Evolutionary conservation across 92 coral and sea anemone species (phyloP).

Genomic region (Blastomussa wellsi): DNA sequence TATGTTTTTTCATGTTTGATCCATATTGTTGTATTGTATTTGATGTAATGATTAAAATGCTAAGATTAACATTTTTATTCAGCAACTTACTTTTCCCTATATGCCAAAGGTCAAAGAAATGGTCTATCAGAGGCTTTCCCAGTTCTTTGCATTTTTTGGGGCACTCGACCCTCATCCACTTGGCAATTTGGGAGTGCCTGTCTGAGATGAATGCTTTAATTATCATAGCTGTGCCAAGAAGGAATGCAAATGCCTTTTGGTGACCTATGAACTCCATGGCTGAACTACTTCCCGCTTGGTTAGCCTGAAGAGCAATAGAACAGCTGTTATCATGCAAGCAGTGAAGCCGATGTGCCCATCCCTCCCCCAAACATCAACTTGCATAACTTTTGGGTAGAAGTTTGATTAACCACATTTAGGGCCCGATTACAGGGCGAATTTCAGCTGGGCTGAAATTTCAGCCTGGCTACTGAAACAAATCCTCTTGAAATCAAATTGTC

Average conservation of each 20-base stretch:
- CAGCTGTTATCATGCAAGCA: too few species aligned
- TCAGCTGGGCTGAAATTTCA: too few species aligned
- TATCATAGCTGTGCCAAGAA: slow-evolving; percentile 54
- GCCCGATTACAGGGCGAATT: too few species aligned
- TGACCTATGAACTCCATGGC: slow-evolving; percentile 68
- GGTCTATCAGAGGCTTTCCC: slow-evolving; percentile 65
- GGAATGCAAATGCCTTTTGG: slow-evolving; percentile 40
- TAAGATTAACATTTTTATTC: not conserved
- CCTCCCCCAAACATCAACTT: too few species aligned
- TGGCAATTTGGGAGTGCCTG: slow-evolving; percentile 59
- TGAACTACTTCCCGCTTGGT: slow-evolving; percentile 69
- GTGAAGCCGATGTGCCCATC: too few species aligned
- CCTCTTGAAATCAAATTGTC: too few species aligned
- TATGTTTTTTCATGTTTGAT: too few species aligned
- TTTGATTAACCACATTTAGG: too few species aligned
- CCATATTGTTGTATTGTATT: not conserved
- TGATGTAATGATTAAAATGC: not conserved
- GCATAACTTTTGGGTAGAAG: too few species aligned
- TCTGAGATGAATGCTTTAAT: slow-evolving; percentile 66
- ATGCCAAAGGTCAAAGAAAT: slow-evolving; percentile 81
- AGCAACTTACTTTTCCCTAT: slow-evolving; percentile 68
- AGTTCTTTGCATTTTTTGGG: slow-evolving; percentile 61
- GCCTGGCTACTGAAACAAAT: too few species aligned
- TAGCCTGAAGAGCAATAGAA: slow-evolving; percentile 49
- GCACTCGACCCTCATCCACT: slow-evolving; percentile 74